phyloP scores from a whole-genome alignment of 2,888 invertebrate species.

The Tromatobia lineatoria region DNA sequence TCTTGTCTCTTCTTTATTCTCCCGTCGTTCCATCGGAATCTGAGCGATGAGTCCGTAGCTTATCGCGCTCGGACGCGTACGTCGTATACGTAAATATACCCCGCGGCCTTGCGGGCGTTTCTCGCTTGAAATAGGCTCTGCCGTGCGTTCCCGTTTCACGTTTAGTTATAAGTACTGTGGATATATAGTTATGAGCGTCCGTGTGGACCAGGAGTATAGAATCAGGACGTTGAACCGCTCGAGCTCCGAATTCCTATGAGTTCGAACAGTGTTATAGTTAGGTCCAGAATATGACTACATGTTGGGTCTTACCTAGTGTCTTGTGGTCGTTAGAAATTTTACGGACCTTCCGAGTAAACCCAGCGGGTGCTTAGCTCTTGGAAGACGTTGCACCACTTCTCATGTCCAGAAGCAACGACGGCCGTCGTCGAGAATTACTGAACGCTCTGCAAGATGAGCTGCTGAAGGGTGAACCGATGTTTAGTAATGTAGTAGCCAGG shows the following conservation, averaged over 20 bases:
- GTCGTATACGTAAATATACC: conserved; percentile 29
- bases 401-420: conserved; percentile 30
- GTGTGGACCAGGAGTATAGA: conserved; percentile 37
- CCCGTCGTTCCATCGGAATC: conserved; percentile 32
- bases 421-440: conserved; percentile 17
- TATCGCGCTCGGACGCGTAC: conserved; percentile 41
- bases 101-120: conserved; percentile 38
- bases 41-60: conserved; percentile 50
- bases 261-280: conserved; percentile 34
- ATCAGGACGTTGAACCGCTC: conserved; percentile 44
- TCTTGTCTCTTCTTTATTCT: conserved; percentile 20
- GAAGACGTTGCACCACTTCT: conserved; percentile 16
- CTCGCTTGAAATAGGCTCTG: conserved; percentile 40
- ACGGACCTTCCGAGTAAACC: conserved; percentile 33
- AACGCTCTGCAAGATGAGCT: conserved; percentile 11
- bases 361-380: conserved; percentile 35
- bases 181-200: background rate
- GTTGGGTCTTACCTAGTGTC: background rate
- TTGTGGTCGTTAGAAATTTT: conserved; percentile 16
- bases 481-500: conserved; percentile 17
- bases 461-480: conserved; percentile 13
- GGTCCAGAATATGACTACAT: background rate
- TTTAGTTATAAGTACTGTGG: conserved; percentile 20
- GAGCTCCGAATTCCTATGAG: conserved; percentile 53
- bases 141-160: conserved; percentile 38